Conservation (phyloP, 2,888 invertebrate genomes). For the Disparrhopalites patrizii region DNA sequence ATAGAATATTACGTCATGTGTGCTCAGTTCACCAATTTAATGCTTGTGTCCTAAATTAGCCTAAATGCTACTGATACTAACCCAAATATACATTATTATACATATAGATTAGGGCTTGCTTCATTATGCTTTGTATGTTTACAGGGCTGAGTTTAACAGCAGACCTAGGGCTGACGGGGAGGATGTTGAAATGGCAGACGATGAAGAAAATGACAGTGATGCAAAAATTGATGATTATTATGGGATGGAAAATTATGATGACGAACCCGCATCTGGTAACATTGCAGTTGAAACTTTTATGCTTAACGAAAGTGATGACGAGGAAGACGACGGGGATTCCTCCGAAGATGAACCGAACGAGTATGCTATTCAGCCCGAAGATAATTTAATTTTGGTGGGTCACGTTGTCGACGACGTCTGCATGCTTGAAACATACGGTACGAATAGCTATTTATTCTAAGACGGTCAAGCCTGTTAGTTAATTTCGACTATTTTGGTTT, state of each 20-base stretch:
- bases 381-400: slow-evolving; percentile 83
- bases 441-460: too few relatives aligned
- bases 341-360: slow-evolving; percentile 71
- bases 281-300: slow-evolving; percentile 50
- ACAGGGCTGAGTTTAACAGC: slow-evolving; percentile 36
- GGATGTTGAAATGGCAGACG: slow-evolving; percentile 23
- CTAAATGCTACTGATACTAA: too few relatives aligned
- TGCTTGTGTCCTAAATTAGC: too few relatives aligned
- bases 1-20: too few relatives aligned
- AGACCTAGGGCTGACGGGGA: slow-evolving; percentile 25
- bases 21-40: too few relatives aligned
- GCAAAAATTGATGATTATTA: slow-evolving; percentile 59
- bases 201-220: slow-evolving; percentile 59
- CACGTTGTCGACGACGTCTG: slow-evolving; percentile 83
- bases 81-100: too few relatives aligned
- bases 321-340: slow-evolving; percentile 57
- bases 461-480: too few relatives aligned
- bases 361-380: slow-evolving; percentile 77
- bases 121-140: too few relatives aligned
- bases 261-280: slow-evolving; percentile 52
- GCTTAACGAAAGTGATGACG: slow-evolving; percentile 46
- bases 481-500: too few relatives aligned
- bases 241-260: slow-evolving; percentile 52
- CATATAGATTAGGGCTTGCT: too few relatives aligned
- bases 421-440: slow-evolving; percentile 81